Evolutionary conservation across 2,888 invertebrate species (phyloP).

Genomic region (Tillus elongatus): DNA sequence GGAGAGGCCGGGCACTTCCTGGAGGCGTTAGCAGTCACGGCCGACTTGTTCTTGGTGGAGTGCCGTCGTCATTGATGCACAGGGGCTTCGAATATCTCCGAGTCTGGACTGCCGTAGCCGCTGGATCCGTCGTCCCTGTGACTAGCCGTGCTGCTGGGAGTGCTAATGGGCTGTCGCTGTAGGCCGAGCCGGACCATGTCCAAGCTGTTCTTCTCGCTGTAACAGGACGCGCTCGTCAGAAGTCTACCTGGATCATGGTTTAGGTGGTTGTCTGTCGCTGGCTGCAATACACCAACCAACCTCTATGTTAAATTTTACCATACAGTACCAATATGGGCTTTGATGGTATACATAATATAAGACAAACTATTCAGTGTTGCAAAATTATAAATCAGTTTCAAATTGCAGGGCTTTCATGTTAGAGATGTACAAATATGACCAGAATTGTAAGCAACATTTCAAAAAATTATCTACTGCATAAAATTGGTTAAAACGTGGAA

Average conservation of each 20-base stretch:
- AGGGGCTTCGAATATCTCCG: constrained; percentile 49
- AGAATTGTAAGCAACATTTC: no score
- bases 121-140: constrained; percentile 63
- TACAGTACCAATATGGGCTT: no score
- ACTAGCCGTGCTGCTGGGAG: constrained; percentile 51
- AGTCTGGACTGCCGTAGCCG: constrained; percentile 72
- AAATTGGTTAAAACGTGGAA: no score
- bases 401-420: no score
- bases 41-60: constrained; percentile 15
- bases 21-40: no score
- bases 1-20: constrained; percentile 6
- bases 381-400: no score
- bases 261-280: constrained; percentile 41
- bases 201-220: constrained; percentile 40
- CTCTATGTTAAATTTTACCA: no score
- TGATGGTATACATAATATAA: no score
- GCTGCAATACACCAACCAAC: constrained; percentile 40
- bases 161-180: constrained; percentile 41
- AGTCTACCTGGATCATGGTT: constrained; percentile 28
- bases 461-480: no score
- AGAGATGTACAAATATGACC: no score
- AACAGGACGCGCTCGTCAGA: constrained; percentile 40
- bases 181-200: constrained; percentile 33
- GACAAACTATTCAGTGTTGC: no score
- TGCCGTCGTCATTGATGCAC: constrained; percentile 31